Base-by-base conservation (phyloP, 2,888 invertebrate species). In the Protophormia terraenovae region DNA sequence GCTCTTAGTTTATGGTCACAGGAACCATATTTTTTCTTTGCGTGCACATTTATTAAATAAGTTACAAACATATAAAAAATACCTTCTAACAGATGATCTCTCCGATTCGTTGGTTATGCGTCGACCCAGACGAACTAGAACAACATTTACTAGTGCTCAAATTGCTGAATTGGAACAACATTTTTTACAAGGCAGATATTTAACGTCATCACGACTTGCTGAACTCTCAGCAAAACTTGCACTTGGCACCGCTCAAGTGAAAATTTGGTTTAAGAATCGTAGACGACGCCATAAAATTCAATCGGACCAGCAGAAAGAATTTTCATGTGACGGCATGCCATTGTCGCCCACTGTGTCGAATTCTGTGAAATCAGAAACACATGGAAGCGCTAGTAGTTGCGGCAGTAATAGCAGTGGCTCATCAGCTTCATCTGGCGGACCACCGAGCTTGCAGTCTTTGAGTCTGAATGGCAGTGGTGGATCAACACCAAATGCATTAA, bases 231-330 rank as follows among this genome's bases (percentile, higher is more conserved):
- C 87, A 1, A 90, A 90, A 41, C 62, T 91, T 19, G 88, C 86
- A 1, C 77, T 91, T 82, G 89, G 89, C 53, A 88, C 89, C 29
- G 88, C 89, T 2, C 90, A 90, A 71, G 90, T 91, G 1, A 90
- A 89, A 80, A 89, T 89, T 27, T 91, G 91, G 91, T 91, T 91
- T 58, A 91, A 91, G 80, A 91, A 91, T 84, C 90, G 90, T 10
- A 87, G 91, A 27, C 90, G 91, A 29, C 90, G 91, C 16, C 88
- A 90, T 32, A 91, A 90, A 71, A 87, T 90, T 0, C 89, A 89
- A 83, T 76, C 89, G 32, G 89, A 90, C 53, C 89, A 89, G 32
- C 88, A 88, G 58, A 89, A 89, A 66, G 88, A 89, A 67, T 69
- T 72, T n/a, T 88, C 89, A 4, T 89, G 87, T 75, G 90, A 90